Conservation (phyloP, 2,888 invertebrate genomes). For the Hofmannophila pseudospretella region DNA sequence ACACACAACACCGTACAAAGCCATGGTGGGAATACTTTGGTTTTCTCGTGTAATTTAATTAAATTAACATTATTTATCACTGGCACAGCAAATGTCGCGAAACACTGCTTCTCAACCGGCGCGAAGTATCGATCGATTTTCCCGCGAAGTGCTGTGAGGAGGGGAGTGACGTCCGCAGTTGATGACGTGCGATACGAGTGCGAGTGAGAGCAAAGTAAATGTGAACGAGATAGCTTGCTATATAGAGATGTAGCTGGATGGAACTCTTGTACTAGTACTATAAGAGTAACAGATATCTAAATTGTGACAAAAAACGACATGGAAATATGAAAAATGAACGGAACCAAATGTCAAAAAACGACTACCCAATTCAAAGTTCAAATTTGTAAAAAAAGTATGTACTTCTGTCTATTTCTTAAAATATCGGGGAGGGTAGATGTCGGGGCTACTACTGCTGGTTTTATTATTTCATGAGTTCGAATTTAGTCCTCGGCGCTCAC, state of each 20-base stretch:
- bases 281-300: too few species aligned
- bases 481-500: too few species aligned
- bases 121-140: conserved; percentile 56
- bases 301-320: too few species aligned
- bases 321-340: too few species aligned
- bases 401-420: too few species aligned
- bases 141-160: conserved; percentile 34
- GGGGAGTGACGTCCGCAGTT: conserved; percentile 1
- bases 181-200: conserved; percentile 2
- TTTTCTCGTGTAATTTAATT: conserved; percentile 10
- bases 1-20: conserved; percentile 35
- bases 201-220: neutral
- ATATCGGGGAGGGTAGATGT: too few species aligned
- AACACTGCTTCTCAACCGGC: conserved; percentile 13
- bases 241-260: neutral
- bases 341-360: too few species aligned
- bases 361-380: too few species aligned
- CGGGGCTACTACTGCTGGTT: too few species aligned
- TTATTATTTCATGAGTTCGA: too few species aligned
- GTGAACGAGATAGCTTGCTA: neutral
- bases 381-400: too few species aligned
- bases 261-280: too few species aligned
- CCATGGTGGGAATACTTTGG: conserved; percentile 34
- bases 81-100: conserved; percentile 11
- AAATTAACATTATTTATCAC: conserved; percentile 9